Evolutionary conservation across 2,888 invertebrate species (phyloP), one percentile per base, ranked within the genome.

Genomic region (Sphaeridia pumilis): DNA sequence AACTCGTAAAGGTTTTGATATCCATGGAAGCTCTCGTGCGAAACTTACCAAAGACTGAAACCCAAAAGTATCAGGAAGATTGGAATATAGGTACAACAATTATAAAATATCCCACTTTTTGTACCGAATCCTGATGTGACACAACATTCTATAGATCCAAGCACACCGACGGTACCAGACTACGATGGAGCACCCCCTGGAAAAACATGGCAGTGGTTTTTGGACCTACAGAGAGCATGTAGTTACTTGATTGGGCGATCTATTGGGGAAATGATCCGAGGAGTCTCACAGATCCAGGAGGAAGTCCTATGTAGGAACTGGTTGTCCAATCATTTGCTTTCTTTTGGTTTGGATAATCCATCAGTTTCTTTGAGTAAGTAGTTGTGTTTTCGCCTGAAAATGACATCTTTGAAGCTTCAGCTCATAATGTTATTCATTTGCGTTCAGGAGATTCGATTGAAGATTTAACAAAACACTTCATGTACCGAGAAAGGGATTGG

Each of bases 181-280:
- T 61, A 72, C 21, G 71, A 72, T n/a, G 43, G 49, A 2, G 52
- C 50, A 5, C 53, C 52, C 56, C 38, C 56, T 47, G 34, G 58
- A 71, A 50, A 71, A 71, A 57, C 72, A 70, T 31, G 76, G 75
- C 75, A 68, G 72, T 47, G 80, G 79, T 70, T 79, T 55, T 68
- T 79, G 27, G 79, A 80, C 66, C 67, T 78, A 64, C 78, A 79
- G 67, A 70, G 77, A 58, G 74, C 76, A 0, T 77, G 76, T 65
- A 74, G 77, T n/a, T 69, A 79, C 47, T 68, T 80, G 56, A 73
- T 80, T 47, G 80, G 80, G 2, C 68, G 76, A 52, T 17, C 46
- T 66, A 70, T 80, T 24, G 77, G 78, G 2, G 75, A 74, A 28
- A 74, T 76, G 72, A 67, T 79, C 45, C 69, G 75, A 12, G 78